These are phyloP conservation scores for Cyanoramphus novaezelandiae DNA, from an alignment of 2,113 vertebrate genomes.

Conservation along the genomic window DNA sequence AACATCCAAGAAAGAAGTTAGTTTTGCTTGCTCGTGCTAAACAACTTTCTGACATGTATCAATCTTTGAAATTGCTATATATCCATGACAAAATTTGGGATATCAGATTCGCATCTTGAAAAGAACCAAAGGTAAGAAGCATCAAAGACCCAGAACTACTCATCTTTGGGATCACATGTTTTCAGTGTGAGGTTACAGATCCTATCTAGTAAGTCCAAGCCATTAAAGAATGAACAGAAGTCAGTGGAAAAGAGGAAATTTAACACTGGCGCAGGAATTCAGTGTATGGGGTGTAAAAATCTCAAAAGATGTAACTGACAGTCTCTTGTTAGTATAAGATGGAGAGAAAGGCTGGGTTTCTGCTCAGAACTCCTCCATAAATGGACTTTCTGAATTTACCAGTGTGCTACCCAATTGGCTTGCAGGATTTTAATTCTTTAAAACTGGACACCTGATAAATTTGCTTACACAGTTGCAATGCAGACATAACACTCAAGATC, in stretches of 20 bases:
- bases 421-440: background rate
- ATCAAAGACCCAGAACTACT: background rate
- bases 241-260: background rate
- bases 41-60: background rate
- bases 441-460: background rate
- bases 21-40: background rate
- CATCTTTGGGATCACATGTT: background rate
- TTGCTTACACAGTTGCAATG: background rate
- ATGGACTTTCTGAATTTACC: background rate
- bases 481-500: background rate
- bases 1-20: background rate
- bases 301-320: background rate
- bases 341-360: background rate
- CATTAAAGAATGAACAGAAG: background rate
- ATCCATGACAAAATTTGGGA: background rate
- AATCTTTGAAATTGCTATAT: background rate
- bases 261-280: background rate
- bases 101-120: background rate
- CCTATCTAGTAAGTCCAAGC: background rate
- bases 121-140: background rate
- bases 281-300: background rate
- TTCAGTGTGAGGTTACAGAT: background rate
- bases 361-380: background rate
- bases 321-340: background rate
- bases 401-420: background rate